Evolutionary conservation across 2,797 vertebrate genomes (phyloP).

Genomic region (Hapalemur alaotrensis): DNA sequence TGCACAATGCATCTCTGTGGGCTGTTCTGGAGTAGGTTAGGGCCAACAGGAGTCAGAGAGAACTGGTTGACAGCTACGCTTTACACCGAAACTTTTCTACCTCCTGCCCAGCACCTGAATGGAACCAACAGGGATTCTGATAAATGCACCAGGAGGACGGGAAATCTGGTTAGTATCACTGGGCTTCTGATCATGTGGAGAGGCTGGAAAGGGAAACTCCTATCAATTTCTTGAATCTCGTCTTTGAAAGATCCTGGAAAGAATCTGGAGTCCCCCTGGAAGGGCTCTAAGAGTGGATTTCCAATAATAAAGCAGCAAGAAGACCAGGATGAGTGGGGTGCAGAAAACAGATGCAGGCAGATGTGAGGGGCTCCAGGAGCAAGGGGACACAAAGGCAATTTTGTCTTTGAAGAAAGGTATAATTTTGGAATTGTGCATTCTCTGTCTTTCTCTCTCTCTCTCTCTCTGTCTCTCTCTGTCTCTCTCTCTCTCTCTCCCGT

Average conservation of each 20-base stretch:
- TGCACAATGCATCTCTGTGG: neutral
- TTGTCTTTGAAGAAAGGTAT: neutral
- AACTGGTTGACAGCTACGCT: constrained; percentile 35
- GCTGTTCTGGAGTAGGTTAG: neutral
- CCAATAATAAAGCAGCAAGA: neutral
- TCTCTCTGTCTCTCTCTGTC: neutral
- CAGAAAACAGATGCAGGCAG: neutral
- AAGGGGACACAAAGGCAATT: neutral
- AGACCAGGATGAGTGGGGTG: neutral
- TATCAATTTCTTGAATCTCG: neutral
- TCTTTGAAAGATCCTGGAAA: constrained; percentile 8
- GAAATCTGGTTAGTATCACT: constrained; percentile 10
- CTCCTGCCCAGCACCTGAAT: neutral
- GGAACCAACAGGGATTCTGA: constrained; percentile 25
- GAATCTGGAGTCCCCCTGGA: neutral
- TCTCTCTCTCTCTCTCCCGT: neutral
- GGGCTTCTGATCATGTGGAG: neutral
- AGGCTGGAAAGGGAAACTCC: constrained; percentile 1
- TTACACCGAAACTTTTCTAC: neutral
- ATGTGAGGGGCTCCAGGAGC: neutral
- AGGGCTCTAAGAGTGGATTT: neutral
- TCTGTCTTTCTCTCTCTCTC: neutral
- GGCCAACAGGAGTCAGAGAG: neutral
- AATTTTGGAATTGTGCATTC: neutral
- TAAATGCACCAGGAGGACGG: neutral